Evolutionary conservation across 2,888 invertebrate genomes (phyloP).

Genomic region (Microchrysa polita): DNA sequence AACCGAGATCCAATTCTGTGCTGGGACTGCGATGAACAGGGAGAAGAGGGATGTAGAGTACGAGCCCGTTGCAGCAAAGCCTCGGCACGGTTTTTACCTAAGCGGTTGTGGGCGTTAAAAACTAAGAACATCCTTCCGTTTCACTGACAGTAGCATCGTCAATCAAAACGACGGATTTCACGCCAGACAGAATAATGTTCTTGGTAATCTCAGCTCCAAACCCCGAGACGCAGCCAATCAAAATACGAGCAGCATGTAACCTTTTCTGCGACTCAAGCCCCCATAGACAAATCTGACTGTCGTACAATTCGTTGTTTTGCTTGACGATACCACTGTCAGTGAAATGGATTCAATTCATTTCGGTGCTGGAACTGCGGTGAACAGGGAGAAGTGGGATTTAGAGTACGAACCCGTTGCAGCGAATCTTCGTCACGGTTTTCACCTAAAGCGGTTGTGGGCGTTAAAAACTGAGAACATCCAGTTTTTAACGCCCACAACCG

Average conservation of each 20-base stretch:
- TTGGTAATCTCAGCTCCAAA: conserved; percentile 96
- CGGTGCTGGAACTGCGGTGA: no score
- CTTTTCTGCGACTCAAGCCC: conserved; percentile 97
- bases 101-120: conserved; percentile 77
- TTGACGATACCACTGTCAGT: no score
- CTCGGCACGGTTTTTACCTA: conserved; percentile 85
- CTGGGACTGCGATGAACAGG: no score
- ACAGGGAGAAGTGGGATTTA: no score
- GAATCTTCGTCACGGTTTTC: no score
- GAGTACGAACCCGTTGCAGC: no score
- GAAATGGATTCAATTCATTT: no score
- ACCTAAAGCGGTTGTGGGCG: no score
- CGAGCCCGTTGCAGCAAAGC: conserved; percentile 81
- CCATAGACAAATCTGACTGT: conserved; percentile 99
- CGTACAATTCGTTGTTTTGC: conserved; percentile 95
- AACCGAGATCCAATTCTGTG: no score
- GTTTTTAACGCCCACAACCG: no score
- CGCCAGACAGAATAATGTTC: conserved; percentile 92
- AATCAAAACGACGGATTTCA: conserved; percentile 86
- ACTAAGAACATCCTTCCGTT: conserved; percentile 84
- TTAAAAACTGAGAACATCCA: no score
- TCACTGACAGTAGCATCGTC: conserved; percentile 79
- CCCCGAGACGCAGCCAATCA: conserved; percentile 88
- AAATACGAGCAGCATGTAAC: conserved; percentile 83
- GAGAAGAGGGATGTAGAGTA: conserved; percentile 90